Conservation (phyloP, 1,140 invertebrate genomes). For the Mamestra configurata region DNA sequence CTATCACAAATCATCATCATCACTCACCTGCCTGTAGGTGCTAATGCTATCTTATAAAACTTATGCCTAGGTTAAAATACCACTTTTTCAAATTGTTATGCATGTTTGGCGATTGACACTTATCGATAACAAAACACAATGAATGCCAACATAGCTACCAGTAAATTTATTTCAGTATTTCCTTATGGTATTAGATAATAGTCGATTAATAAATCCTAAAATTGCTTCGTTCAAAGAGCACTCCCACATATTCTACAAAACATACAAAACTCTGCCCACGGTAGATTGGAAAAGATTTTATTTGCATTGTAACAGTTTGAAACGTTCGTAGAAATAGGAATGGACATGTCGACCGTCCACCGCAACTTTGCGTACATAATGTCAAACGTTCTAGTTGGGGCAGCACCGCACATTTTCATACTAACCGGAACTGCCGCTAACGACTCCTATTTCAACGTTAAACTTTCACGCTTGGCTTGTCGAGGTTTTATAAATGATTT, state of each 20-base stretch:
- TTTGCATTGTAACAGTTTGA: not conserved
- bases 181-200: too few species aligned
- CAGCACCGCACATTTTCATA: conserved; percentile 34
- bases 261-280: not conserved
- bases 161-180: too few species aligned
- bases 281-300: not conserved
- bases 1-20: too few species aligned
- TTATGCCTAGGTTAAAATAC: too few species aligned
- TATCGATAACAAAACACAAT: too few species aligned
- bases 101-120: too few species aligned
- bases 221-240: not conserved
- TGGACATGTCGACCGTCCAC: conserved; percentile 24
- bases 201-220: not conserved
- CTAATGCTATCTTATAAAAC: too few species aligned
- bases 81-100: too few species aligned
- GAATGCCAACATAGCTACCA: too few species aligned
- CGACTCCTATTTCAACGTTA: conserved; percentile 13
- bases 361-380: conserved; percentile 46
- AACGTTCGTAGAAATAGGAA: conserved; percentile 21
- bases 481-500: not conserved
- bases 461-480: conserved; percentile 18
- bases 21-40: too few species aligned
- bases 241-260: not conserved
- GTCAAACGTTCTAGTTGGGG: conserved; percentile 31
- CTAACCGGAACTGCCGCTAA: conserved; percentile 31